Evolutionary conservation across 2,888 invertebrate genomes (phyloP).

Genomic region (Drosophila peninsularis): DNA sequence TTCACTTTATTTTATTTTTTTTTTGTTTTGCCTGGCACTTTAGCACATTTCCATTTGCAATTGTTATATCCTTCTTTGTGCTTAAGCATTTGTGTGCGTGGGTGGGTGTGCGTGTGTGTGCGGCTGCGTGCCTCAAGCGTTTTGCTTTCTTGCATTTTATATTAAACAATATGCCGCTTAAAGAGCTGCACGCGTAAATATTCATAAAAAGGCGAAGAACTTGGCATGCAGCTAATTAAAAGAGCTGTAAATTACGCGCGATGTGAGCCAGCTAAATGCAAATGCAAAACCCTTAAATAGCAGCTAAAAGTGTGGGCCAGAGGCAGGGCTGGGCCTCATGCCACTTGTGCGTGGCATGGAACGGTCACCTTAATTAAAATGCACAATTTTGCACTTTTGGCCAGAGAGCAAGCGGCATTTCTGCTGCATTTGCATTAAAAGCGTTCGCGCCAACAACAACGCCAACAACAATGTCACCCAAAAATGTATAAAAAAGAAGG

Average conservation of each 20-base stretch:
- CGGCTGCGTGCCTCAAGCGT: conserved; percentile 43
- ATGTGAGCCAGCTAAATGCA: conserved; percentile 68
- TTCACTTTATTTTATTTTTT: no score
- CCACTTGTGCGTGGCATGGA: conserved; percentile 55
- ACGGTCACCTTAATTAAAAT: conserved; percentile 80
- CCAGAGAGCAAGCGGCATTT: conserved; percentile 51
- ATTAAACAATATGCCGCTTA: conserved; percentile 69
- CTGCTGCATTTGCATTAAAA: conserved; percentile 79
- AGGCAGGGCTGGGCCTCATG: neutral
- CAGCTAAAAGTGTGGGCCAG: neutral
- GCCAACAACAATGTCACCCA: conserved; percentile 25
- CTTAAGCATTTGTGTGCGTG: conserved; percentile 39
- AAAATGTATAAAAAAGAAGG: conserved; percentile 1
- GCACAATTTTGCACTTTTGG: conserved; percentile 81
- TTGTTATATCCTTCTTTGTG: conserved; percentile 76
- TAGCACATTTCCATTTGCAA: conserved; percentile 79
- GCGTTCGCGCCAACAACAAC: conserved; percentile 31
- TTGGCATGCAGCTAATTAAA: conserved; percentile 75
- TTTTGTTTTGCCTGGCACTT: conserved; percentile 67
- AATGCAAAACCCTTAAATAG: conserved; percentile 39
- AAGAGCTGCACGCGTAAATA: conserved; percentile 66
- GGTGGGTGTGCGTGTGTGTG: conserved; percentile 14
- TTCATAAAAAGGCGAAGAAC: conserved; percentile 55
- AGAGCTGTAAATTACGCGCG: conserved; percentile 75
- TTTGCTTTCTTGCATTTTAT: conserved; percentile 47